Base-by-base conservation (phyloP, 2,888 invertebrate species). In the Plebejus anna region DNA sequence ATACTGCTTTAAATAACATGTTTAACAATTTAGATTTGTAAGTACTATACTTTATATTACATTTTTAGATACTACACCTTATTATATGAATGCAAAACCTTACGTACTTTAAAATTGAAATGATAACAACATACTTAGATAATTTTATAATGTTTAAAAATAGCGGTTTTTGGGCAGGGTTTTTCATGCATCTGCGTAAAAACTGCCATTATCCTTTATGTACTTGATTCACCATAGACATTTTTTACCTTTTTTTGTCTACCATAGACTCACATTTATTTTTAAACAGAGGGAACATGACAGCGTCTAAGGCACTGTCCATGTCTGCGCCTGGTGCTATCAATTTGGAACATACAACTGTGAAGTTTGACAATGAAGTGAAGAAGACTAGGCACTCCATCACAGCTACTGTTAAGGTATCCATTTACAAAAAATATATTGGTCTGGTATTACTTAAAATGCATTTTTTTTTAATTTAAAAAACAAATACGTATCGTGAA, bases 311-410 rank as follows among this genome's bases (percentile, higher is more conserved):
- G 85, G 95, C 96, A 1, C 93, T 97, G 85, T 97, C 97, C 81
- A 96, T 96, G 90, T 98, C 98, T 0, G 98, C 98, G 0, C 98
- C 98, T 0, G 97, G 97, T 77, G 97, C 97, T 75, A 97, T 98
- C 83, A 97, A 97, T 85, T 89, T 96, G 80, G 97, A 97, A 75
- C 95, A 95, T 83, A 93, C 94, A 1, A 95, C 96, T 1, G 96
- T 97, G 1, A 96, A 96, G 87, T 96, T 96, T 83, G 96, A 96
- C 85, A 94, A 92, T 80, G 95, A 93, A 78, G 90, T 94, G 82
- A 95, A 95, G 83, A 92, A 94, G 77, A 94, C 94, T 0, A 83
- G 94, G 28, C 92, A 94, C 80, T 94, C 94, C n/a, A 91, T 94
- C 79, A 93, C 92, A 0, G 88, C 91, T 16, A 89, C 90, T 73